Evolutionary conservation across 2,797 vertebrate species (phyloP).

Genomic region (Tolypeutes matacus): DNA sequence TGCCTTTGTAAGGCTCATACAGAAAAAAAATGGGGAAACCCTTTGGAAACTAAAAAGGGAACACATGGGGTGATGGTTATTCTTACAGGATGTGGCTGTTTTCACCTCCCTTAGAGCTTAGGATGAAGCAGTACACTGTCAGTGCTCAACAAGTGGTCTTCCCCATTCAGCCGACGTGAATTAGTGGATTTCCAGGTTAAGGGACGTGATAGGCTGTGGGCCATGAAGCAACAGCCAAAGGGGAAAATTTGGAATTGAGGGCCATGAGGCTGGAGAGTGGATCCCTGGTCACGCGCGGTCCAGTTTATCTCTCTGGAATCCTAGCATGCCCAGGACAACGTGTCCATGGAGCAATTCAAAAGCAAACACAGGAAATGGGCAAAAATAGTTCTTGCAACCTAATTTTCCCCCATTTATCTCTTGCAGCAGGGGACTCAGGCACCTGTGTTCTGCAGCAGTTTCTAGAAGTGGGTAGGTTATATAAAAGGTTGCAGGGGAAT

Average conservation of each 20-base stretch:
- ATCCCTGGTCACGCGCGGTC: not conserved
- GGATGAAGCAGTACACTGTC: not conserved
- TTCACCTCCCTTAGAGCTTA: not conserved
- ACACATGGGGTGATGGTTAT: no score
- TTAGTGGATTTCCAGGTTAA: not conserved
- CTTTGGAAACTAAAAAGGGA: not conserved
- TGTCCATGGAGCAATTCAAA: conserved; percentile 64
- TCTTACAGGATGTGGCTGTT: not conserved
- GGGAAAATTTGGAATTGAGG: not conserved
- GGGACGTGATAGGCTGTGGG: not conserved
- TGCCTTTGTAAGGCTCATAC: not conserved
- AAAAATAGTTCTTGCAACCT: conserved; percentile 79
- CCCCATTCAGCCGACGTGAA: not conserved
- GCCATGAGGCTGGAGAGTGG: not conserved
- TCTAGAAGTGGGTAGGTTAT: conserved; percentile 73
- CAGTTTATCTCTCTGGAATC: conserved; percentile 48
- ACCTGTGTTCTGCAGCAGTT: conserved; percentile 63
- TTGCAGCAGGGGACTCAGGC: conserved; percentile 57
- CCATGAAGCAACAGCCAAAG: not conserved
- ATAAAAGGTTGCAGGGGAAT: conserved; percentile 57
- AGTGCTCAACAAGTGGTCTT: not conserved
- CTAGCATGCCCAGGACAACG: conserved; percentile 12
- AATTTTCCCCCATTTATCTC: conserved; percentile 76
- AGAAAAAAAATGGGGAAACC: not conserved
- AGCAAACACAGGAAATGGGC: conserved; percentile 66